Conservation (phyloP, 2,797 vertebrate genomes). For the Propithecus deckenii region DNA sequence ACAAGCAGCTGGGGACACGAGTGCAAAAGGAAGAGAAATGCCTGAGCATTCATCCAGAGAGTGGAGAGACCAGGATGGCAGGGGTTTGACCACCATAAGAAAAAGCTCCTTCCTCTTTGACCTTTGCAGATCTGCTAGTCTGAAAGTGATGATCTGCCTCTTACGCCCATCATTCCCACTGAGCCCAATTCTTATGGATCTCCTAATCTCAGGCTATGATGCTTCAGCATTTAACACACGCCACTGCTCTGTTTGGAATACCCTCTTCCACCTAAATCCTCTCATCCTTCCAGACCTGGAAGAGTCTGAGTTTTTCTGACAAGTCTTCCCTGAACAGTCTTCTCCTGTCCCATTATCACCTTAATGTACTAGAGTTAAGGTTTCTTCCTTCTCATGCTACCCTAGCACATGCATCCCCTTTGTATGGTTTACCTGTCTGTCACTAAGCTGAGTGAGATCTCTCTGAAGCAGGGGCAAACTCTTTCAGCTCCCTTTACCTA, state of each 20-base stretch:
- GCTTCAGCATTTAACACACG: neutral
- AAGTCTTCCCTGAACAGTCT: neutral
- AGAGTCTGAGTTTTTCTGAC: neutral
- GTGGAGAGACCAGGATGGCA: neutral
- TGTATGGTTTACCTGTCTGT: neutral
- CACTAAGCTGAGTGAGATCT: neutral
- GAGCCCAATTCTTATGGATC: fast-evolving
- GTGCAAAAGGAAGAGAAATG: neutral
- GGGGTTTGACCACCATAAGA: no score
- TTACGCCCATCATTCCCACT: fast-evolving
- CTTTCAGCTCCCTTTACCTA: neutral
- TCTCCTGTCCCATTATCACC: neutral
- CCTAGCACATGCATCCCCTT: neutral
- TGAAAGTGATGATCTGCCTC: fast-evolving
- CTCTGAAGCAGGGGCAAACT: neutral
- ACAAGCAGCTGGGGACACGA: neutral
- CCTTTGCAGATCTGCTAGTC: neutral
- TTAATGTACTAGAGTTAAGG: neutral
- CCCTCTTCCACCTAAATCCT: neutral
- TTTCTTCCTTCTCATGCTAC: neutral
- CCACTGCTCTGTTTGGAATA: neutral
- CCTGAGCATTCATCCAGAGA: neutral
- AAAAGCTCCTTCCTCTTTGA: neutral
- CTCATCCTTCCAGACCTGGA: neutral
- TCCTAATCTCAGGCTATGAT: fast-evolving